Evolutionary conservation across 2,888 invertebrate genomes (phyloP).

Genomic region (Ametastegia equiseti): DNA sequence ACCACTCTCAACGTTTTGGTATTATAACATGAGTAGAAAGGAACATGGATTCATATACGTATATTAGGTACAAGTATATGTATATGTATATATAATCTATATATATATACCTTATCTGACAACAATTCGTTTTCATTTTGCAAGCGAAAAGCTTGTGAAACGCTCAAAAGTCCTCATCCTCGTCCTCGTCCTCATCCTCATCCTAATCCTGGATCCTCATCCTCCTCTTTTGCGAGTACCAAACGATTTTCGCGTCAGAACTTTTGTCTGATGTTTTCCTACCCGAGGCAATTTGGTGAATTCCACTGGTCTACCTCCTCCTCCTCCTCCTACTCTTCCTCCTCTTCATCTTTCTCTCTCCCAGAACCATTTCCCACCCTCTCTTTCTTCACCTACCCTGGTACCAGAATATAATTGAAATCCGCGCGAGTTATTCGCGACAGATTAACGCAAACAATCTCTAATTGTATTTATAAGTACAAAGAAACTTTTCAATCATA

Average conservation of each 20-base stretch:
- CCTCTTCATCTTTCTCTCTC: no score
- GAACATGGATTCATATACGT: no score
- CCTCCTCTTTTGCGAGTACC: no score
- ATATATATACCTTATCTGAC: not conserved
- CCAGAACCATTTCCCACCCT: no score
- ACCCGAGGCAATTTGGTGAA: constrained; percentile 15
- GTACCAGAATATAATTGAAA: not conserved
- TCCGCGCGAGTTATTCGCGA: not conserved
- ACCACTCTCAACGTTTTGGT: not conserved
- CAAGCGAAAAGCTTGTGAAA: not conserved
- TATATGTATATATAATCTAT: no score
- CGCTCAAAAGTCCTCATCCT: not conserved
- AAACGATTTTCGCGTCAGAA: not conserved
- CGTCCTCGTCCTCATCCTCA: no score
- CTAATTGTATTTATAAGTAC: not conserved
- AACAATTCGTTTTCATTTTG: constrained; percentile 19
- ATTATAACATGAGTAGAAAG: not conserved
- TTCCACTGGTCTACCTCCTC: not conserved
- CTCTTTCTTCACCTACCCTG: not conserved
- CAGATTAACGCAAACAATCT: not conserved
- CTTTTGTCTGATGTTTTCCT: constrained; percentile 26
- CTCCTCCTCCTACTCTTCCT: not conserved
- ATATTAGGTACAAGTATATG: no score
- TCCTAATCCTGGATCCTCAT: no score
- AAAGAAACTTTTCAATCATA: not conserved